phyloP scores from a whole-genome alignment of 2,888 invertebrate genomes.

The Venustoraphidia nigricollis region DNA sequence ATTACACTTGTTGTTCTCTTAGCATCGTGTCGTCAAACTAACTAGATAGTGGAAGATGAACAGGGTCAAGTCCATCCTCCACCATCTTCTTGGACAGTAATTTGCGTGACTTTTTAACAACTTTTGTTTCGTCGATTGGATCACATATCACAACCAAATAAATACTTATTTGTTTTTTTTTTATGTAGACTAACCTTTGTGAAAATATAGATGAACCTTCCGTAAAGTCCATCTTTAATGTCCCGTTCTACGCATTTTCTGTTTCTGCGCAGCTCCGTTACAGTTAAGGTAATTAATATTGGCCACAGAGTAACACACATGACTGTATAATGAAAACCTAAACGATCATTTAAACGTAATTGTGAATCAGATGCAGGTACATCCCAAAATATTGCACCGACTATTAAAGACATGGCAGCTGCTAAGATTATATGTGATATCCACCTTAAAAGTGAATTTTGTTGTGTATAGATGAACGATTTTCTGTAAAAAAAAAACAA shows the following conservation, averaged over 20 bases:
- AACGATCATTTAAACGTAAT: slow-evolving; percentile 55
- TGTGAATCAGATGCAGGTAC: slow-evolving; percentile 62
- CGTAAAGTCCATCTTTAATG: slow-evolving; percentile 64
- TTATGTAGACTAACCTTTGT: slow-evolving; percentile 46
- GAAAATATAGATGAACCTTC: slow-evolving; percentile 60
- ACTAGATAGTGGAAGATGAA: too few relatives aligned
- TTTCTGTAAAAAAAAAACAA: slow-evolving; percentile 31
- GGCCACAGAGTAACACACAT: slow-evolving; percentile 71
- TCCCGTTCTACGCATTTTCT: slow-evolving; percentile 60
- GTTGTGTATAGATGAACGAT: slow-evolving; percentile 66
- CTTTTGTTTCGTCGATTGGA: too few relatives aligned
- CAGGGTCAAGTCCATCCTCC: too few relatives aligned
- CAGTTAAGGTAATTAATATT: slow-evolving; percentile 45
- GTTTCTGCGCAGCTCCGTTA: slow-evolving; percentile 38
- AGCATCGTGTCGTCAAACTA: too few relatives aligned
- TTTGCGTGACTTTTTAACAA: too few relatives aligned
- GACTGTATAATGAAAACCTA: slow-evolving; percentile 77
- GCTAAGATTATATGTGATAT: slow-evolving; percentile 63
- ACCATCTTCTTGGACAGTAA: too few relatives aligned
- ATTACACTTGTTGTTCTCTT: too few relatives aligned
- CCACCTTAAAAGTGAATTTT: slow-evolving; percentile 66
- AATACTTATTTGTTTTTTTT: too few relatives aligned
- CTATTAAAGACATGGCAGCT: slow-evolving; percentile 64
- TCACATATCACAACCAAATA: too few relatives aligned
- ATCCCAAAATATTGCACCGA: slow-evolving; percentile 84